Percentiles rank a stretch among this genome's conserved stretches.
Evolutionary conservation across 23 tunicate genomes (phyloP).

Genomic region (Oikopleura vanhoeffeni): DNA sequence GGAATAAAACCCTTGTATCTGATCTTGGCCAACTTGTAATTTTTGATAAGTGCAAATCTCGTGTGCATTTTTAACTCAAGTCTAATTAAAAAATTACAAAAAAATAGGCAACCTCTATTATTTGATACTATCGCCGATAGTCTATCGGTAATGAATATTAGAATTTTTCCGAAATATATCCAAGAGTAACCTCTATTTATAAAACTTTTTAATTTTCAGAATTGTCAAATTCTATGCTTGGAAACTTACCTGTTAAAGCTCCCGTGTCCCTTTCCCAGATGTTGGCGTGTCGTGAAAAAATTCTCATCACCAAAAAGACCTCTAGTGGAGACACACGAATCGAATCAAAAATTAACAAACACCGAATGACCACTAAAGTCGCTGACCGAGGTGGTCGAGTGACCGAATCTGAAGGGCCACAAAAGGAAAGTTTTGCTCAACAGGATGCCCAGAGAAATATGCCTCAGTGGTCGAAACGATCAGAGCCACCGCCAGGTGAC

Average conservation of each 20-base stretch:
- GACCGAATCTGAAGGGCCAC: not conserved
- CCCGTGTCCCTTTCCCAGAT: not conserved
- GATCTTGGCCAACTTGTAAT: no score
- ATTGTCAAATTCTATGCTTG: not conserved
- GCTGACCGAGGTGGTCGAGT: not conserved
- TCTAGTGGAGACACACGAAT: not conserved
- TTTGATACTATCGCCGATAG: no score
- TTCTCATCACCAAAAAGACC: not conserved
- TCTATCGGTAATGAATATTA: no score
- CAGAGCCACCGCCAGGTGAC: not conserved
- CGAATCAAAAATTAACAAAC: not conserved
- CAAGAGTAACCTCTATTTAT: no score
- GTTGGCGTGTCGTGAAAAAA: not conserved
- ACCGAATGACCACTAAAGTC: not conserved
- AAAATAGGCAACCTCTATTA: no score
- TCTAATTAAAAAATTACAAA: no score
- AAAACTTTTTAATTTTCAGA: not conserved
- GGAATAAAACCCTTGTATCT: no score
- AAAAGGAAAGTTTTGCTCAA: not conserved
- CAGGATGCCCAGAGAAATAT: not conserved
- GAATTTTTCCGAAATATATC: no score
- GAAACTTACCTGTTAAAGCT: not conserved
- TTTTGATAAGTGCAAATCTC: no score
- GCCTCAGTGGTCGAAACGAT: not conserved
- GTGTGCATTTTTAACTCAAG: no score